These are phyloP conservation scores for Zygothrica quintamaculata DNA, from an alignment of 2,888 invertebrate genomes.

Conservation along the genomic window DNA sequence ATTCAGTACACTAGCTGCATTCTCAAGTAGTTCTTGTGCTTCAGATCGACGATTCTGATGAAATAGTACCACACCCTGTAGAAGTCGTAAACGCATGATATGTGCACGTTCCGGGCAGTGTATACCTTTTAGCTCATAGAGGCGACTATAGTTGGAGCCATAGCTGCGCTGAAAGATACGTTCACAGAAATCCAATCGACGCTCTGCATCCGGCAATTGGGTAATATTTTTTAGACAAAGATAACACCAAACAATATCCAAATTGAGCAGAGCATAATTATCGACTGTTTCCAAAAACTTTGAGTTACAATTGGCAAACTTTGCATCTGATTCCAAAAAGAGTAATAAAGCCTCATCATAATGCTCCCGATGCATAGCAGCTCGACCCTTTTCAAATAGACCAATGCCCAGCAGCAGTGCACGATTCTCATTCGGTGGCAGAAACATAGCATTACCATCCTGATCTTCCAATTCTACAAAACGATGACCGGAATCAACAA, in stretches of 20 bases:
- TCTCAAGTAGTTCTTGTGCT: constrained; percentile 86
- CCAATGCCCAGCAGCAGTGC: constrained; percentile 91
- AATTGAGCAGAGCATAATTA: constrained; percentile 92
- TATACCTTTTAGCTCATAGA: constrained; percentile 86
- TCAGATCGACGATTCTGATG: constrained; percentile 89
- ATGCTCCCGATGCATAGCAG: constrained; percentile 88
- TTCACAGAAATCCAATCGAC: constrained; percentile 89
- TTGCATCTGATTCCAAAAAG: constrained; percentile 91
- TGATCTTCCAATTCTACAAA: constrained; percentile 89
- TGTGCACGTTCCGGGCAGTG: constrained; percentile 89
- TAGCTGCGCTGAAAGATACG: constrained; percentile 88
- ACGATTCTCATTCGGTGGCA: constrained; percentile 89
- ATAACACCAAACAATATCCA: constrained; percentile 96
- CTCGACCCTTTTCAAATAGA: constrained; percentile 91
- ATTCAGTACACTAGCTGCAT: constrained; percentile 88
- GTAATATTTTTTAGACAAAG: constrained; percentile 89
- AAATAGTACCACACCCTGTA: constrained; percentile 92
- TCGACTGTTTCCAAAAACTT: constrained; percentile 88
- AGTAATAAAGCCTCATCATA: constrained; percentile 90
- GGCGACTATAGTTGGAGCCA: constrained; percentile 88
- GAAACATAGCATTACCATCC: constrained; percentile 89
- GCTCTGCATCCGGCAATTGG: constrained; percentile 90
- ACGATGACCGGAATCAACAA: constrained; percentile 85
- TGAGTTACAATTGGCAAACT: constrained; percentile 86
- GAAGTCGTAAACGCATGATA: constrained; percentile 90